phyloP scores from a whole-genome alignment of 2,797 vertebrate species.

The Takifugu rubripes region DNA sequence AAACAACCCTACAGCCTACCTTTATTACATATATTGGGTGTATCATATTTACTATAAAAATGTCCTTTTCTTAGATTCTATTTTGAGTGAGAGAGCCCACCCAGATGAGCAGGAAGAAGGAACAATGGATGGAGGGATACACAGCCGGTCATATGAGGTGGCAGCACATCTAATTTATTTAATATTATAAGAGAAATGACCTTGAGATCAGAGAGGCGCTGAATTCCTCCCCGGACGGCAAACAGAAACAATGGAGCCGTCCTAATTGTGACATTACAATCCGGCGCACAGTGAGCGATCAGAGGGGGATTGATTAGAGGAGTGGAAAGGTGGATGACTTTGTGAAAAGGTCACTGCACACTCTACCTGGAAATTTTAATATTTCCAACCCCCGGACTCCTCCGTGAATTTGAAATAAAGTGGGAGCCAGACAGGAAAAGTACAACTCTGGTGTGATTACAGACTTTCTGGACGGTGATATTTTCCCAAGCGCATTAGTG shows the following conservation, averaged over 20 bases:
- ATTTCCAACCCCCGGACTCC: constrained; percentile 35
- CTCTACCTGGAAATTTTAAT: constrained; percentile 72
- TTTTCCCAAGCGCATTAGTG: constrained; percentile 67
- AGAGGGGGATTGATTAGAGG: constrained; percentile 77
- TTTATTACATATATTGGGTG: constrained; percentile 33
- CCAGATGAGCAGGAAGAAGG: constrained; percentile 33
- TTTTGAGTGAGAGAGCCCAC: constrained; percentile 47
- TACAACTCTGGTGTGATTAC: constrained; percentile 64
- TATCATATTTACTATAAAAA: constrained; percentile 8
- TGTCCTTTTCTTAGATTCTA: constrained; percentile 63
- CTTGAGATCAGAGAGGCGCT: constrained; percentile 60
- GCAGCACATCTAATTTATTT: constrained; percentile 65
- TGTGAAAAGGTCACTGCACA: constrained; percentile 81
- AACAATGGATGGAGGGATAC: constrained; percentile 22
- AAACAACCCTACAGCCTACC: constrained; percentile 46
- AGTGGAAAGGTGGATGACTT: constrained; percentile 78
- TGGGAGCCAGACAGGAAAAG: constrained; percentile 37
- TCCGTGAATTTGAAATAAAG: constrained; percentile 29
- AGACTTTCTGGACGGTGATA: constrained; percentile 57
- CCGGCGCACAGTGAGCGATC: constrained; percentile 67
- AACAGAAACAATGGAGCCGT: constrained; percentile 76
- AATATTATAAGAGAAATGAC: constrained; percentile 75
- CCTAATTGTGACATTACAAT: constrained; percentile 81
- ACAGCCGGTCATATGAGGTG: constrained; percentile 17
- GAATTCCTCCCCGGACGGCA: constrained; percentile 59